Evolutionary conservation across 2,797 vertebrate species (phyloP).

Genomic region (Chelon auratus): DNA sequence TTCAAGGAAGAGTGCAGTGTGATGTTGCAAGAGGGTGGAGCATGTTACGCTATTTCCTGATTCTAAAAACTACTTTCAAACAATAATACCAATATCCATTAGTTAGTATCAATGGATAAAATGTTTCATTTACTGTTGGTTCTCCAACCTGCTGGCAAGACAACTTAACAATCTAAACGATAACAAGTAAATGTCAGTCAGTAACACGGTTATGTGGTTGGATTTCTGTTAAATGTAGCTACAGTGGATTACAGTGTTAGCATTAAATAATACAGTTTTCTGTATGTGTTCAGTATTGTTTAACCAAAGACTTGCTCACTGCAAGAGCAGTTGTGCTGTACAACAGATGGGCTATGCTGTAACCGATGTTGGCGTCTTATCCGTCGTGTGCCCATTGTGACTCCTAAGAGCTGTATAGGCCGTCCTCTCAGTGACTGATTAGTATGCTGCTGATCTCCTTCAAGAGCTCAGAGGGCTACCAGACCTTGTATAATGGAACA

Average conservation of each 20-base stretch:
- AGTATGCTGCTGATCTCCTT: conserved; percentile 47
- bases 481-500: conserved; percentile 43
- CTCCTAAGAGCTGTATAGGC: conserved; percentile 11
- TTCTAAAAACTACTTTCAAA: not conserved
- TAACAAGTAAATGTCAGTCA: not conserved
- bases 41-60: not conserved
- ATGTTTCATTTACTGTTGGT: not conserved
- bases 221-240: not conserved
- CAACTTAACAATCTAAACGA: not conserved
- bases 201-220: too few relatives aligned
- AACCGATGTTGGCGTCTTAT: not conserved
- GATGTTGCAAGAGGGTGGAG: not conserved
- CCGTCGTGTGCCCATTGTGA: not conserved
- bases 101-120: not conserved
- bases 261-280: not conserved
- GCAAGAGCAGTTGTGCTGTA: not conserved
- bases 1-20: not conserved
- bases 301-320: not conserved
- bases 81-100: not conserved
- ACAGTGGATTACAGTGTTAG: not conserved
- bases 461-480: conserved; percentile 7
- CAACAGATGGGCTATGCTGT: not conserved
- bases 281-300: not conserved
- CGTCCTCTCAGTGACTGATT: conserved; percentile 26
- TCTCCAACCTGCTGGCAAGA: not conserved